A percentile compares a stretch with the other conserved stretches of the same genome.
Conservation (phyloP, 53 echinoderm and acorn worm species). For the Antedon mediterranea region DNA sequence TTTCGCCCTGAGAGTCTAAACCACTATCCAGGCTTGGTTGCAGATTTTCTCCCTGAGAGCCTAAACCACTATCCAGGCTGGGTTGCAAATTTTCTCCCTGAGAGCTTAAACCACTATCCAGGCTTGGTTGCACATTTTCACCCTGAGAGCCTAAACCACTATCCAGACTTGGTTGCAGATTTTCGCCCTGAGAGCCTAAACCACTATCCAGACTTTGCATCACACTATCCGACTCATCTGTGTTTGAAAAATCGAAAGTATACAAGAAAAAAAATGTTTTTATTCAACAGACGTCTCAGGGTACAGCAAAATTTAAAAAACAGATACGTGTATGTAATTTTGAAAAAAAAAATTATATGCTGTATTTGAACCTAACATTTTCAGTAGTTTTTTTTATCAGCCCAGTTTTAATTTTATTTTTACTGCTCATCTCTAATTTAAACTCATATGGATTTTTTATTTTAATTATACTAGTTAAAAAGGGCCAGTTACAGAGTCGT, state of each 20-base stretch:
- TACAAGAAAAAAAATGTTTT: too few species aligned
- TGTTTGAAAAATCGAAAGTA: background rate
- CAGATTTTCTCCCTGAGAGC: background rate
- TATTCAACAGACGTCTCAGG: too few species aligned
- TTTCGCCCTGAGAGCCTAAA: conserved; percentile 43
- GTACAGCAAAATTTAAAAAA: too few species aligned
- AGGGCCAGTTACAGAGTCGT: too few species aligned
- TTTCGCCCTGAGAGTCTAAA: conserved; percentile 1
- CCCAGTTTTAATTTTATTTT: too few species aligned
- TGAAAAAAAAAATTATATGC: too few species aligned
- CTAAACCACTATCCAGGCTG: background rate
- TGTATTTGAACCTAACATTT: too few species aligned
- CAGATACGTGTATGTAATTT: too few species aligned
- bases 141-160: conserved; percentile 37
- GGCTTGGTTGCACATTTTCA: conserved; percentile 6
- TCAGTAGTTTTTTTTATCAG: too few species aligned
- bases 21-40: conserved; percentile 79
- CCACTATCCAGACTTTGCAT: conserved; percentile 17
- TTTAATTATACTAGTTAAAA: too few species aligned
- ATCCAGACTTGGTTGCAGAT: background rate
- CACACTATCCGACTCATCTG: conserved; percentile 15
- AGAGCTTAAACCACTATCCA: conserved; percentile 19
- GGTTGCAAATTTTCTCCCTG: conserved; percentile 27
- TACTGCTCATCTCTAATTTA: too few species aligned
- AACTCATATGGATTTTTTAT: too few species aligned